Evolutionary conservation across 64 coral and sea anemone genomes (phyloP).

Genomic region (Dendrophyllia cribrosa): DNA sequence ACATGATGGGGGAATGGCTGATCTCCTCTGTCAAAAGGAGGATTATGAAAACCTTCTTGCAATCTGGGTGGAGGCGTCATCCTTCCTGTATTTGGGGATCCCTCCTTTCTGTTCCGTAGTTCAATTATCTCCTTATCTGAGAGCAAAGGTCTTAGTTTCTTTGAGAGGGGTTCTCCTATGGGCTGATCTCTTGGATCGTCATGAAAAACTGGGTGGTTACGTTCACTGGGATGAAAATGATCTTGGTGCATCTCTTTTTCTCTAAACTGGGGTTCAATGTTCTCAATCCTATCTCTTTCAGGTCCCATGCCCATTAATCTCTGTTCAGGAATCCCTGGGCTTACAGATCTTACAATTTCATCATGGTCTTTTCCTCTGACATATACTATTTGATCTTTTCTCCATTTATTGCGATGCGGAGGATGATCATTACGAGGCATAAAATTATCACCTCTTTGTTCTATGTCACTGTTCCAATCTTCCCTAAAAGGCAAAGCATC

Average conservation of each 20-base stretch:
- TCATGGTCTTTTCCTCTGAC: conserved; percentile 44
- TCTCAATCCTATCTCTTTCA: conserved; percentile 9
- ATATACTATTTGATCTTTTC: conserved; percentile 5
- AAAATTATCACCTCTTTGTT: conserved; percentile 10
- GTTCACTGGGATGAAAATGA: background rate
- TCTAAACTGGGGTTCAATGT: background rate
- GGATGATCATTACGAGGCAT: background rate
- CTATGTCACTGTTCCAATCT: conserved; percentile 15
- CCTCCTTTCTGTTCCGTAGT: conserved; percentile 62
- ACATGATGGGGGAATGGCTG: background rate
- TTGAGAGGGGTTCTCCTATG: conserved; percentile 60
- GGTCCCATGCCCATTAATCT: background rate
- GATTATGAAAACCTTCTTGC: conserved; percentile 1
- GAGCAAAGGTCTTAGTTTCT: conserved; percentile 85
- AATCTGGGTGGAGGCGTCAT: conserved; percentile 22
- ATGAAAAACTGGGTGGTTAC: conserved; percentile 13
- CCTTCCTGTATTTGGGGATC: conserved; percentile 21
- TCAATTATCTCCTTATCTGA: conserved; percentile 70
- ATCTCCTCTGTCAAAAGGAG: background rate
- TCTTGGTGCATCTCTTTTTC: background rate
- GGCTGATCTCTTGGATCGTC: conserved; percentile 15
- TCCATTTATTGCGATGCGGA: background rate
- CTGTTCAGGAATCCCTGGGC: conserved; percentile 22
- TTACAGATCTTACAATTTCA: conserved; percentile 9
- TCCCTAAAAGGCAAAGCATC: background rate